Evolutionary conservation across 2,113 vertebrate genomes (phyloP), one percentile per base, ranked within the genome.

Genomic region (Acanthochromis polyacanthus): DNA sequence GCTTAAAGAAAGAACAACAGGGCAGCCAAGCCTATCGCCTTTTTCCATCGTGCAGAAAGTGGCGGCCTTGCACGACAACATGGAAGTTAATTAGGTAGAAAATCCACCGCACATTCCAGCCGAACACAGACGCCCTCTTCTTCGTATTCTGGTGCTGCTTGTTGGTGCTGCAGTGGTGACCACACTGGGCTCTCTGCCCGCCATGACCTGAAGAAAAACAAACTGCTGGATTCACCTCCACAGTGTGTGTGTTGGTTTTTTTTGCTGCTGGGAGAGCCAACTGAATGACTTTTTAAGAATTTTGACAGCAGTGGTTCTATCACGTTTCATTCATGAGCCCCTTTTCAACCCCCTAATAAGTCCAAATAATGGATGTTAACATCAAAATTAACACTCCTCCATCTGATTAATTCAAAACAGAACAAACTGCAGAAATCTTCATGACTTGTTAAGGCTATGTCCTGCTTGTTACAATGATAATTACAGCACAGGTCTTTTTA

Each of bases 71-170:
- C 62, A 63, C 32, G 57, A 46, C 50, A 53, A 52, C 51, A 5
- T 20, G 14, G 40, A 68, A 48, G 64, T 43, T 64, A 81, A 80
- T 81, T 58, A 78, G 78, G 78, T n/a, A 61, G 67, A 80, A 76
- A 76, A 67, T 57, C 65, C 71, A 63, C n/a, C 1, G 25, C 25
- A 23, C 66, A 51, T 65, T 80, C 60, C 55, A 56, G 48, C 32
- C 1, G 0, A 80, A 75, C 71, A 75, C 48, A 66, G 71, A 75
- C 0, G 4, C 46, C 55, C 50, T 82, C 62, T 82, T 56, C 56
- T 72, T 55, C 10, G 2, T 12, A 40, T 57, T 16, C 56, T 70
- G 1, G 45, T 1, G 9, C 61, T 8, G 20, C 36, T 6, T 50
- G 30, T 30, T 30, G 30, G 30, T 30, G 30, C 30, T 30, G 28